Percentiles rank a stretch among this genome's conserved stretches.
Conservation (phyloP, 2,797 vertebrate genomes). For the Anas georgica region DNA sequence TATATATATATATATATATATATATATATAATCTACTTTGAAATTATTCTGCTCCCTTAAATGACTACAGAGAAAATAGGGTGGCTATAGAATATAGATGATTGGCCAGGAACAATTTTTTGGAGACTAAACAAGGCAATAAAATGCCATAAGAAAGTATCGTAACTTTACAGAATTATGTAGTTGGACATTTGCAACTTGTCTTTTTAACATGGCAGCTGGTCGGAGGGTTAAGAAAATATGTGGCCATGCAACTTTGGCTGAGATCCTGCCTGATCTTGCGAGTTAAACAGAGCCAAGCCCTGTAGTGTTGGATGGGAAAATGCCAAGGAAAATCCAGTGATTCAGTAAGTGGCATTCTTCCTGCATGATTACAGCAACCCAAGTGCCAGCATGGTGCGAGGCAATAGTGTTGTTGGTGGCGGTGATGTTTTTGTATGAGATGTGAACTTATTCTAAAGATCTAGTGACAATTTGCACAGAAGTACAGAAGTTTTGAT, state of each 20-base stretch:
- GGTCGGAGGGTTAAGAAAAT: conserved; percentile 52
- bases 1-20: not conserved
- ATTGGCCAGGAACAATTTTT: not conserved
- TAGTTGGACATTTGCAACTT: not conserved
- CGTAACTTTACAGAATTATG: not conserved
- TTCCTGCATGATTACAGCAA: conserved; percentile 33
- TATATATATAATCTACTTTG: not conserved
- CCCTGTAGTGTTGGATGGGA: conserved; percentile 60
- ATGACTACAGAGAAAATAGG: not conserved
- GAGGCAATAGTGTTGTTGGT: not conserved
- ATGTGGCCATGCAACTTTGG: conserved; percentile 57
- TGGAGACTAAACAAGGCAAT: not conserved
- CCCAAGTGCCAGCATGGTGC: conserved; percentile 34
- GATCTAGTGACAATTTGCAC: not conserved
- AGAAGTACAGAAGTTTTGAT: not conserved
- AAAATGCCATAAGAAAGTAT: not conserved
- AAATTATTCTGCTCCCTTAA: not conserved
- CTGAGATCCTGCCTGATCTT: conserved; percentile 60
- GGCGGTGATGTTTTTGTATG: conserved; percentile 24
- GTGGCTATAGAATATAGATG: not conserved
- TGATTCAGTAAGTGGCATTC: conserved; percentile 48
- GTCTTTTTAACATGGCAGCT: conserved; percentile 54
- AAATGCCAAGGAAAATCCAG: conserved; percentile 62
- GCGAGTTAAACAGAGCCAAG: conserved; percentile 51
- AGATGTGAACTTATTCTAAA: not conserved